Evolutionary conservation across 2,888 invertebrate genomes (phyloP).

Genomic region (Eumacrocentrus americanus): DNA sequence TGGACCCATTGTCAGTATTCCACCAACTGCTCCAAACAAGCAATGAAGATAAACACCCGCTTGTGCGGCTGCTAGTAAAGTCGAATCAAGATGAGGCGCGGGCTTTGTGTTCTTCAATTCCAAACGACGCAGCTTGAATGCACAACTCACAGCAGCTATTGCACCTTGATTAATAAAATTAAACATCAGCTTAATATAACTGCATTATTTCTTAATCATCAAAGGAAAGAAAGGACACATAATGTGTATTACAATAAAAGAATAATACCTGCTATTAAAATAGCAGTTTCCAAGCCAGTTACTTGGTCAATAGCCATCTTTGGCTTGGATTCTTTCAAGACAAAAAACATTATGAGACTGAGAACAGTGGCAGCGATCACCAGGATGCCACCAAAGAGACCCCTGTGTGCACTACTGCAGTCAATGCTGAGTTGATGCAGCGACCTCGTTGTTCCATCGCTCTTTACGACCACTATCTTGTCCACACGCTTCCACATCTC

Average conservation of each 20-base stretch:
- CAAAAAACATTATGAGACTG: slow-evolving; percentile 88
- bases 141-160: slow-evolving; percentile 47
- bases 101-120: slow-evolving; percentile 51
- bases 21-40: slow-evolving; percentile 40
- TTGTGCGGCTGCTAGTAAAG: slow-evolving; percentile 83
- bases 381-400: slow-evolving; percentile 75
- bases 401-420: slow-evolving; percentile 81
- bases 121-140: slow-evolving; percentile 47
- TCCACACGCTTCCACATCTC: slow-evolving; percentile 91
- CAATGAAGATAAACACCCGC: slow-evolving; percentile 74
- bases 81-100: slow-evolving; percentile 72
- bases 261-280: slow-evolving; percentile 47
- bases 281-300: slow-evolving; percentile 52
- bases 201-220: neutral
- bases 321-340: slow-evolving; percentile 68
- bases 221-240: no score
- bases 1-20: slow-evolving; percentile 65
- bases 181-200: no score
- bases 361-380: slow-evolving; percentile 84
- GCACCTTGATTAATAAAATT: no score
- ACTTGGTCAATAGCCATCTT: slow-evolving; percentile 55
- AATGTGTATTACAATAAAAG: neutral
- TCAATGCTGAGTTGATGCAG: slow-evolving; percentile 66
- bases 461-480: slow-evolving; percentile 64
- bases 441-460: slow-evolving; percentile 54